Percentiles rank a stretch among this genome's conserved stretches.
phyloP scores from a whole-genome alignment of 2,888 invertebrate species.

The Acanthosepion pharaonis region DNA sequence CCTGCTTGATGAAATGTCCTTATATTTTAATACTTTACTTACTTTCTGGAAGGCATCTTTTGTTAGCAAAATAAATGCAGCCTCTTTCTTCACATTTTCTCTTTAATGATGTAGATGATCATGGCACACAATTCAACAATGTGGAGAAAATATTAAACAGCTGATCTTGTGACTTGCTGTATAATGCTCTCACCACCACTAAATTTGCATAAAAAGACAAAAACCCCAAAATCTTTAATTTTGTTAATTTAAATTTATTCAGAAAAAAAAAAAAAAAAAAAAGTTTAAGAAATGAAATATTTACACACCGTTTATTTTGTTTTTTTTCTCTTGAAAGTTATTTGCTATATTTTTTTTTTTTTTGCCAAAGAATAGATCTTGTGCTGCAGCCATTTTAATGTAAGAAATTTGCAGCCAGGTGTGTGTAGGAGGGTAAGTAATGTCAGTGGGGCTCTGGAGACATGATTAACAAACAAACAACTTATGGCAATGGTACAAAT shows the following conservation, averaged over 20 bases:
- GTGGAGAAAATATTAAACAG: no score
- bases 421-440: not conserved
- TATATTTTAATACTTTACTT: no score
- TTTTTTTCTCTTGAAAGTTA: not conserved
- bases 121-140: no score
- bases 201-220: not conserved
- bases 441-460: not conserved
- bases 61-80: no score
- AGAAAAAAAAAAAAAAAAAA: not conserved
- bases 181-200: no score
- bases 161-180: no score
- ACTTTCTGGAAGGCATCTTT: no score
- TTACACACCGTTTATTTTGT: not conserved
- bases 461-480: no score
- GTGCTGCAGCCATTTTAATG: not conserved
- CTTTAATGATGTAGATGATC: no score
- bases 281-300: not conserved
- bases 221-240: not conserved
- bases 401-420: not conserved
- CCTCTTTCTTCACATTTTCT: no score
- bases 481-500: no score
- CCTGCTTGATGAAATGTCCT: no score
- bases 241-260: slow-evolving; percentile 21
- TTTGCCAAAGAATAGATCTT: not conserved
- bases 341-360: not conserved